A percentile compares a stretch with the other conserved stretches of the same genome.
Evolutionary conservation across 2,888 invertebrate genomes (phyloP).

Genomic region (Cantharis rustica): DNA sequence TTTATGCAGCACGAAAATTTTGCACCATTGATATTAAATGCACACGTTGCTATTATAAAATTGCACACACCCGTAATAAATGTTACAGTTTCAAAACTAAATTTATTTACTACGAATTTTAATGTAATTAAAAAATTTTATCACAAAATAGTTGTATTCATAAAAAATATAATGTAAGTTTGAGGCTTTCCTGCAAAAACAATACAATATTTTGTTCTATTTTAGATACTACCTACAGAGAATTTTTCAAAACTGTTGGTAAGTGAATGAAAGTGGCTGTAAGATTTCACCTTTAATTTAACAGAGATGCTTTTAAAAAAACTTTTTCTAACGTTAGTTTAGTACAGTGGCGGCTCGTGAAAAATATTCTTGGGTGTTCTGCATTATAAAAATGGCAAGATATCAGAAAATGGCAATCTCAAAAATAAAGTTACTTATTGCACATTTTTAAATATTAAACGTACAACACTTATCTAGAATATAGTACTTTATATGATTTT

Average conservation of each 20-base stretch:
- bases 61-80: neutral
- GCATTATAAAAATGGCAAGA: no score
- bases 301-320: neutral
- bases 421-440: no score
- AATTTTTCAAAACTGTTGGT: neutral
- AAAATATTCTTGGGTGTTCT: no score
- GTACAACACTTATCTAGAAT: no score
- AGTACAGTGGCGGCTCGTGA: no score
- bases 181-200: neutral
- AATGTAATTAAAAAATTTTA: neutral
- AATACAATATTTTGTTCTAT: neutral
- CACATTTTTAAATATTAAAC: no score
- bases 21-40: constrained; percentile 10
- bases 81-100: neutral
- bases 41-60: constrained; percentile 5
- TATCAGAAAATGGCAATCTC: no score
- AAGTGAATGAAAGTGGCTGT: neutral
- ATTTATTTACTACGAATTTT: neutral
- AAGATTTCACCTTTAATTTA: neutral
- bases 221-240: neutral
- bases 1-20: constrained; percentile 12
- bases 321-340: neutral
- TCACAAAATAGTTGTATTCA: neutral
- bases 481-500: no score
- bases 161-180: neutral